These are phyloP conservation scores for Anticlea derivata DNA, from an alignment of 2,888 invertebrate species.

Conservation along the genomic window DNA sequence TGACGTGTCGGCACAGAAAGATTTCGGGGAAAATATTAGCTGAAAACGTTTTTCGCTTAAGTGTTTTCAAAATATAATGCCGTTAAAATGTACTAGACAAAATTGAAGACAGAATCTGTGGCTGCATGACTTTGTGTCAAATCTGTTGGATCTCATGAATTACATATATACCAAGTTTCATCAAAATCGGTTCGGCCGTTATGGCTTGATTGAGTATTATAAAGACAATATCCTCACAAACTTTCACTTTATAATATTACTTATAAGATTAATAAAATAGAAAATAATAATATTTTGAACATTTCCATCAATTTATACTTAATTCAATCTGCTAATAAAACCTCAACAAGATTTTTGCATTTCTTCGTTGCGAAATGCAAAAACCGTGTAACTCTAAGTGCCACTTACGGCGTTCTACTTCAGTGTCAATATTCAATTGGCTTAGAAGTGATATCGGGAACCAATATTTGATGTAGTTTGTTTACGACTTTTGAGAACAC, in stretches of 20 bases:
- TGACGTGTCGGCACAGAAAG: conserved; percentile 23
- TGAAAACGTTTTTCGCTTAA: background rate
- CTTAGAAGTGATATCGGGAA: conserved; percentile 19
- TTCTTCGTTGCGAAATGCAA: conserved; percentile 25
- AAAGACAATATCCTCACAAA: no score
- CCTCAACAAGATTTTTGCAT: conserved; percentile 14
- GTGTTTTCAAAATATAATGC: background rate
- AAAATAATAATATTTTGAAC: no score
- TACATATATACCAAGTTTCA: no score
- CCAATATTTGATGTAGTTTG: background rate
- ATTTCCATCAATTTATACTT: background rate
- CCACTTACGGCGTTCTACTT: conserved; percentile 27
- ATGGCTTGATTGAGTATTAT: no score
- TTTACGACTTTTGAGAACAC: no score
- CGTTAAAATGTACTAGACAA: no score
- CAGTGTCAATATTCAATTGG: conserved; percentile 31
- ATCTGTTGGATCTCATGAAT: no score
- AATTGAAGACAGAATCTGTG: no score
- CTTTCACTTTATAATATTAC: no score
- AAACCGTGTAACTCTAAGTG: conserved; percentile 30
- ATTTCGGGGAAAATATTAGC: conserved; percentile 7
- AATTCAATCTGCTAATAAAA: conserved; percentile 6
- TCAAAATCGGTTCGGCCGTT: no score
- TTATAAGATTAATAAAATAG: no score
- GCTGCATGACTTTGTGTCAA: no score